A percentile compares a stretch with the other conserved stretches of the same genome.
Conservation (phyloP, 1,140 invertebrate genomes). For the Ceratosolen solmsi region DNA sequence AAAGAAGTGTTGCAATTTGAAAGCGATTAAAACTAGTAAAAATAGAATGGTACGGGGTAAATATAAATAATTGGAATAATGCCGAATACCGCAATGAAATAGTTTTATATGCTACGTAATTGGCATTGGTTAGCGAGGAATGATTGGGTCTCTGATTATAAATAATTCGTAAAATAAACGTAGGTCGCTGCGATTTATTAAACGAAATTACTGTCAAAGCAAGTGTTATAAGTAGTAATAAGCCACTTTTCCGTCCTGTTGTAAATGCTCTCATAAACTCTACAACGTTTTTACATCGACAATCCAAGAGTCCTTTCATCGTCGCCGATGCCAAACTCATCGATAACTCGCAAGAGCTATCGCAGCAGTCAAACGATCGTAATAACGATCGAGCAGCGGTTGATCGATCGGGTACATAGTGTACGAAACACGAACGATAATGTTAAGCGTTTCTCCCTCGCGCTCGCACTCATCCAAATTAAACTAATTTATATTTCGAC, state of each 20-base stretch:
- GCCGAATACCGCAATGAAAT: neutral
- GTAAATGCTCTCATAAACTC: slow-evolving; percentile 9
- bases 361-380: slow-evolving; percentile 11
- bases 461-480: neutral
- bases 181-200: too few species aligned
- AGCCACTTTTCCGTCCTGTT: too few species aligned
- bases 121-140: too few species aligned
- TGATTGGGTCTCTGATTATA: neutral
- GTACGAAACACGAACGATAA: neutral
- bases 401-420: neutral
- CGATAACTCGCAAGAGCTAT: neutral
- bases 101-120: neutral
- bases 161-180: neutral
- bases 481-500: slow-evolving; percentile 32
- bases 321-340: neutral
- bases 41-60: too few species aligned
- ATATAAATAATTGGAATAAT: too few species aligned
- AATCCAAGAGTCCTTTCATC: neutral
- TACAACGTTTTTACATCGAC: neutral
- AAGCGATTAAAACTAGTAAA: too few species aligned
- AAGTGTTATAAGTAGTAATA: too few species aligned
- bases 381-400: neutral
- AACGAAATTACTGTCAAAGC: too few species aligned
- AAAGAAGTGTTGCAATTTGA: too few species aligned
- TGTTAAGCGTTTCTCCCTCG: neutral